Base-by-base conservation (phyloP, 1,140 invertebrate genomes). In the Ceratitis capitata region DNA sequence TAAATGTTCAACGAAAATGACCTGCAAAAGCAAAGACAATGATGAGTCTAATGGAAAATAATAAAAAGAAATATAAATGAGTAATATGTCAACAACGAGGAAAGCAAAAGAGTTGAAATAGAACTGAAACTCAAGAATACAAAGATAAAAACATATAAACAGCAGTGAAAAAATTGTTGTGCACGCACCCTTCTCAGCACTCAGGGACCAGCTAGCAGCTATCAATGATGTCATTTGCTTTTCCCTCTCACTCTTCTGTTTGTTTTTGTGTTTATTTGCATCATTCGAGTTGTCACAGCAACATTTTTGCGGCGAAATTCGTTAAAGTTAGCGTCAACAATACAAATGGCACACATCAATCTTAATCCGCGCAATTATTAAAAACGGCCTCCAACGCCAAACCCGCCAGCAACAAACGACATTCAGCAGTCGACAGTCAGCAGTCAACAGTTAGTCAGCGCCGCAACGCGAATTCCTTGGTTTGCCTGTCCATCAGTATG, bases 331-430 rank as follows among this genome's bases (percentile, higher is more conserved):
- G 39, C 39, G 69, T 78, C 69, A 78, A 78, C 69, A 78, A 23
- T 45, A 78, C 69, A 78, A 78, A 78, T 78, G 39, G n/a, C 69
- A 78, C n/a, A 19, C 69, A 78, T 78, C 69, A 26, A 78, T 78
- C 69, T 78, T 78, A 78, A 78, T 78, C 69, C 69, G 39, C 69
- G 69, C 39, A 78, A 78, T 78, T 78, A 78, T 78, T 78, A 78
- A 78, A 78, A 78, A 45, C 69, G 2, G n/a, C 69, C 39, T n/a
- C 69, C 10, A 45, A 5, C 39, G 35, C 39, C 5, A 78, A 42
- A n/a, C n/a, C n/a, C n/a, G n/a, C n/a, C n/a, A n/a, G n/a, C n/a
- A n/a, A n/a, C n/a, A n/a, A n/a, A n/a, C n/a, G n/a, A n/a, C n/a
- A n/a, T n/a, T n/a, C 69, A 45, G 14, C 35, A 78, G 69, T n/a